Conservation (phyloP, 1,140 invertebrate species). For the Asobara japonica region DNA sequence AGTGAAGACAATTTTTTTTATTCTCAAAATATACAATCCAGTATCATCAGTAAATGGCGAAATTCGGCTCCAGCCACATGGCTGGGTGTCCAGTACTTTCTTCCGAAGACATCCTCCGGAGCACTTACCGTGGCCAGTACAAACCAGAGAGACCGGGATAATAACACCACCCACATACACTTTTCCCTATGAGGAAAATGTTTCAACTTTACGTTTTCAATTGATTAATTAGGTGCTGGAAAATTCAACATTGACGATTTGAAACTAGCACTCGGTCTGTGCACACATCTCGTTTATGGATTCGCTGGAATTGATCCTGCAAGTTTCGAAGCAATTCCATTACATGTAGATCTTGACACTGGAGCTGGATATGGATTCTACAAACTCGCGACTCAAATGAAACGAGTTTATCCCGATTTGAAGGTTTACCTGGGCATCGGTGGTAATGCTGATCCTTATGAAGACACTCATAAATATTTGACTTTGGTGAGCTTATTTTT, state of each 20-base stretch:
- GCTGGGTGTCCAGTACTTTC: no score
- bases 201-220: background rate
- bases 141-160: no score
- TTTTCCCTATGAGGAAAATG: no score
- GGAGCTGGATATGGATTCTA: conserved; percentile 78
- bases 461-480: conserved; percentile 74
- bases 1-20: no score
- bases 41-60: no score
- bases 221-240: conserved; percentile 73
- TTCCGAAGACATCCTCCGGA: no score
- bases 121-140: no score
- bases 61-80: no score
- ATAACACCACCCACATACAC: no score
- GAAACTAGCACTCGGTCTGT: conserved; percentile 78
- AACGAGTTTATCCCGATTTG: conserved; percentile 76
- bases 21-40: no score
- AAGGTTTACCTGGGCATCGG: conserved; percentile 82
- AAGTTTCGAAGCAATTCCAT: conserved; percentile 74
- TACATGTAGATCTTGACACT: conserved; percentile 77
- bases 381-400: conserved; percentile 75
- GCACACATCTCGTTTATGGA: conserved; percentile 87
- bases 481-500: conserved; percentile 66
- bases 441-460: conserved; percentile 74
- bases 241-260: conserved; percentile 81
- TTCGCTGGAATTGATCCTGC: conserved; percentile 83